These are phyloP conservation scores for Vulpes ferrilata DNA, from an alignment of 2,113 vertebrate genomes.

Conservation along the genomic window DNA sequence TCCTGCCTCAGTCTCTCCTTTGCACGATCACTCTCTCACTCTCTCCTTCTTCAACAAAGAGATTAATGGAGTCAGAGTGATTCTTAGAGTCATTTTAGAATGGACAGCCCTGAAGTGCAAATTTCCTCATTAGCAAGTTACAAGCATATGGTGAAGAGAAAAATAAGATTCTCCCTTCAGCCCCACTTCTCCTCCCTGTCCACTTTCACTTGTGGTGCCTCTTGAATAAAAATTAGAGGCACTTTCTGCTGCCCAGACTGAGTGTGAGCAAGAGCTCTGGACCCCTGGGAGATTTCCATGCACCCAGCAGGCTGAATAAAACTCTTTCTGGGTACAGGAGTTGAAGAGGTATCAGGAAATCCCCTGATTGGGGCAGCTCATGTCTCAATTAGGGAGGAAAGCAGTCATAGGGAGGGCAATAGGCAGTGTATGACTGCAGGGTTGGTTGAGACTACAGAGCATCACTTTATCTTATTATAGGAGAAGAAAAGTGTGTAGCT, in stretches of 20 bases:
- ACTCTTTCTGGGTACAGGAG: background rate
- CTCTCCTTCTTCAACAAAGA: background rate
- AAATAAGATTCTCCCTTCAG: background rate
- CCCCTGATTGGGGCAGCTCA: background rate
- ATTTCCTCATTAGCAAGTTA: background rate
- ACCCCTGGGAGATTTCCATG: background rate
- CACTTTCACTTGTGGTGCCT: background rate
- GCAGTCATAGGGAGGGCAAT: rapidly evolving
- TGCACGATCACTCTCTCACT: background rate
- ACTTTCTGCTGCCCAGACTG: background rate
- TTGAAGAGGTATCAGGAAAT: background rate
- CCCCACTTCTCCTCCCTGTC: background rate
- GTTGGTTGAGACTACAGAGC: rapidly evolving
- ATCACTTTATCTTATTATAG: background rate
- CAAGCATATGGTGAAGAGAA: background rate
- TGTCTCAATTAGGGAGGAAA: background rate
- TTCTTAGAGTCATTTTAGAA: background rate
- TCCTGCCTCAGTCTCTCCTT: background rate
- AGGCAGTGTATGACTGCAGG: rapidly evolving
- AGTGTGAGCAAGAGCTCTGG: background rate
- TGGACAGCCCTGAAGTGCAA: background rate
- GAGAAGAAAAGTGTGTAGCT: background rate
- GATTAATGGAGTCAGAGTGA: background rate
- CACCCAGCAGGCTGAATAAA: background rate
- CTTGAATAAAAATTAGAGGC: background rate